These are phyloP conservation scores for Amaurobius ferox DNA, from an alignment of 2,888 invertebrate genomes.

Conservation along the genomic window DNA sequence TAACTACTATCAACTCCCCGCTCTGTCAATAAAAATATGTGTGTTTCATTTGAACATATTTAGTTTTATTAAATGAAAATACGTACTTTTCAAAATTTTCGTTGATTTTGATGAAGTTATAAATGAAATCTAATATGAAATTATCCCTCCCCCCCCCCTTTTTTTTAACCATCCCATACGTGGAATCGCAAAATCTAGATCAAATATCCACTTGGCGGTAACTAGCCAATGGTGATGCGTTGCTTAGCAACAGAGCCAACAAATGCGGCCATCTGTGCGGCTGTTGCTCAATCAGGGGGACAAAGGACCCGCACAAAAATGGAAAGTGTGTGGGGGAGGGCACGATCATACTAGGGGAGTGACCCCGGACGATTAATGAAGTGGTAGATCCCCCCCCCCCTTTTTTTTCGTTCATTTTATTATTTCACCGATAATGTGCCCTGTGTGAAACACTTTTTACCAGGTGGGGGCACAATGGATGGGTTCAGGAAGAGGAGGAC, in stretches of 20 bases:
- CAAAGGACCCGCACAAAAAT: conserved; percentile 29
- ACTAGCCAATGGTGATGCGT: conserved; percentile 32
- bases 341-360: conserved; percentile 35
- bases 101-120: too few species aligned
- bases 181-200: background rate
- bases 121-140: too few species aligned
- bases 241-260: conserved; percentile 62
- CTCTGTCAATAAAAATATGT: too few species aligned
- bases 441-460: conserved; percentile 4
- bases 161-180: too few species aligned
- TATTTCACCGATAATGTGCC: conserved; percentile 14
- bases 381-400: conserved; percentile 33
- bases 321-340: conserved; percentile 13
- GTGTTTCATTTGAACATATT: too few species aligned
- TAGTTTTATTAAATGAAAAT: too few species aligned
- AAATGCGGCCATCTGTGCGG: conserved; percentile 65
- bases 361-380: conserved; percentile 64
- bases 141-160: too few species aligned
- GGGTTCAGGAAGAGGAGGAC: background rate
- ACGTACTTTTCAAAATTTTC: too few species aligned
- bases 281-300: conserved; percentile 60
- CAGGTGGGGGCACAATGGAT: conserved; percentile 11
- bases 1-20: too few species aligned
- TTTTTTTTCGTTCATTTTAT: background rate
- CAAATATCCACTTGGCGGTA: background rate